Evolutionary conservation across 2,888 invertebrate genomes (phyloP).

Genomic region (Lamellibrachia satsuma): DNA sequence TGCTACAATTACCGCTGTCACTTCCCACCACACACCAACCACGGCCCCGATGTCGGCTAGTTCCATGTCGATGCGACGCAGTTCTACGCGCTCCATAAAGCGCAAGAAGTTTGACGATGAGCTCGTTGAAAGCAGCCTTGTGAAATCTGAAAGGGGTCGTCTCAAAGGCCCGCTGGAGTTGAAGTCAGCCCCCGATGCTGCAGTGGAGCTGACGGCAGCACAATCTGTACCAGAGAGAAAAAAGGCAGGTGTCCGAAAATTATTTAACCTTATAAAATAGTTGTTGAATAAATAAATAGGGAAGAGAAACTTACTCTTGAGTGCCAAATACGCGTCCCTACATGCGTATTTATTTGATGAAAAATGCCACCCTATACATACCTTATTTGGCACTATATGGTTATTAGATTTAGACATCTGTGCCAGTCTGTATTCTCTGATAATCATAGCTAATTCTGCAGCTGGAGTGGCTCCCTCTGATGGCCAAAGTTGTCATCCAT

Average conservation of each 20-base stretch:
- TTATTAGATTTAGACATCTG: too few relatives aligned
- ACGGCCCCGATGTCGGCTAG: background rate
- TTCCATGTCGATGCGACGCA: constrained; percentile 61
- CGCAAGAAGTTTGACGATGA: constrained; percentile 96
- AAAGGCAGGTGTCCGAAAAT: background rate
- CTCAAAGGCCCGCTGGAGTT: constrained; percentile 23
- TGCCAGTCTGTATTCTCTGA: too few relatives aligned
- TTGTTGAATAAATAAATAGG: background rate
- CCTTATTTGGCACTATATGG: too few relatives aligned
- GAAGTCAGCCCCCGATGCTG: background rate
- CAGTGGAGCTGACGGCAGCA: background rate
- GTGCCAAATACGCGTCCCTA: too few relatives aligned
- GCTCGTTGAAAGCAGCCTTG: constrained; percentile 88
- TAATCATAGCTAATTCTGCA: too few relatives aligned
- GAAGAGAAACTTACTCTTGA: background rate
- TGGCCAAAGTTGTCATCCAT: too few relatives aligned
- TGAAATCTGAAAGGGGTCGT: constrained; percentile 63
- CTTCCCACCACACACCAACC: background rate
- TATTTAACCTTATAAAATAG: background rate
- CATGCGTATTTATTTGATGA: too few relatives aligned
- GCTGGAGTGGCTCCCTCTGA: too few relatives aligned
- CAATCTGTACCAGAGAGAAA: constrained; percentile 27
- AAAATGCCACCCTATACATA: too few relatives aligned
- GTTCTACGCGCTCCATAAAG: constrained; percentile 93
- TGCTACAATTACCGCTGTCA: background rate